Conservation (phyloP, 2,113 vertebrate species). For the Carassius auratus region DNA sequence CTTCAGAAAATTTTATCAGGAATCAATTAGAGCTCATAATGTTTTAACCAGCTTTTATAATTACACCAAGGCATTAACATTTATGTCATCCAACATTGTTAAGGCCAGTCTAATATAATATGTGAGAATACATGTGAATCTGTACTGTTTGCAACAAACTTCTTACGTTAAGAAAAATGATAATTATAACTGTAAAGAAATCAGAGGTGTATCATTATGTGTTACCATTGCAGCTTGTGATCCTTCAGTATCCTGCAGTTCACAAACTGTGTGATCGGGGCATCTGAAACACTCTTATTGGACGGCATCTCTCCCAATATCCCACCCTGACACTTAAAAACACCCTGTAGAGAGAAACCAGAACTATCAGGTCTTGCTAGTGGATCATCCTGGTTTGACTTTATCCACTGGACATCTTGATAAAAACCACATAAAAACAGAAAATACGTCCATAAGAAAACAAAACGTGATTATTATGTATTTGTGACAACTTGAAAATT, state of each 20-base stretch:
- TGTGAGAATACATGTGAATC: not conserved
- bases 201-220: not conserved
- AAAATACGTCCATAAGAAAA: not conserved
- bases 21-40: not conserved
- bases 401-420: not conserved
- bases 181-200: not conserved
- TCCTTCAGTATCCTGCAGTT: slow-evolving; percentile 89
- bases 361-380: not conserved
- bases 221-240: slow-evolving; percentile 80
- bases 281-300: slow-evolving; percentile 82
- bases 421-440: not conserved
- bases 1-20: not conserved
- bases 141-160: not conserved
- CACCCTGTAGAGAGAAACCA: slow-evolving; percentile 6
- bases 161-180: not conserved
- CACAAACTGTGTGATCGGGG: slow-evolving; percentile 84
- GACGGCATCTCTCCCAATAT: slow-evolving; percentile 79
- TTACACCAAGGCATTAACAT: not conserved
- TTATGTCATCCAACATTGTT: not conserved
- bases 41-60: not conserved
- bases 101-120: not conserved
- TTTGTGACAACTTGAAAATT: not conserved
- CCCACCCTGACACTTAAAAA: not conserved
- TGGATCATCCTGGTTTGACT: too few relatives aligned
- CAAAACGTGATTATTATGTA: not conserved